A percentile compares a stretch with the other conserved stretches of the same genome.
Evolutionary conservation across 2,888 invertebrate species (phyloP).

Genomic region (Lamproptera curius): DNA sequence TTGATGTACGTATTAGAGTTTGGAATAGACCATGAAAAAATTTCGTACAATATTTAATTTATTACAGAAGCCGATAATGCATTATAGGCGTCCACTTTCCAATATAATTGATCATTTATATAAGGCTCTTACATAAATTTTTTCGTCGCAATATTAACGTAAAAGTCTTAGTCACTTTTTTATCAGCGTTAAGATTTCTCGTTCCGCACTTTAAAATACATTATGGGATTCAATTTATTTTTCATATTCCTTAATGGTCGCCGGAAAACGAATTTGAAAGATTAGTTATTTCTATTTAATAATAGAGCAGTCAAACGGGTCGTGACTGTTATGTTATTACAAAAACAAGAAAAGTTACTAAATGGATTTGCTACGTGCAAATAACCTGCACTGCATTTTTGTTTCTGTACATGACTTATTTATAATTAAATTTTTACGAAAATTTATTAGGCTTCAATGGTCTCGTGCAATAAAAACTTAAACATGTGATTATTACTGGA

Average conservation of each 20-base stretch:
- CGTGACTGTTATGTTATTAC: slow-evolving; percentile 10
- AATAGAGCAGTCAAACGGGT: slow-evolving; percentile 3
- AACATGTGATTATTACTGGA: no score
- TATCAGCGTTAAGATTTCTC: not conserved
- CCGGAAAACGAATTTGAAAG: not conserved
- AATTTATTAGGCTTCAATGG: no score
- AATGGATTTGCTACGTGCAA: slow-evolving; percentile 15
- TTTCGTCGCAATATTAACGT: not conserved
- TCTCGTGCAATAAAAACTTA: no score
- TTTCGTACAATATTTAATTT: no score
- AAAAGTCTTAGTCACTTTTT: not conserved
- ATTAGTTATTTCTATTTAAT: slow-evolving; percentile 2
- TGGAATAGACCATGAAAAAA: no score
- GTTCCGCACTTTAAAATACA: not conserved
- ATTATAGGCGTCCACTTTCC: no score
- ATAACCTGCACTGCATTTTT: slow-evolving; percentile 9
- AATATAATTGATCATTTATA: no score
- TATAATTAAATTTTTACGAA: no score
- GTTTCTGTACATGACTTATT: no score
- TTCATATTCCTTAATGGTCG: not conserved
- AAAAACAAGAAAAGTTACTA: slow-evolving; percentile 11
- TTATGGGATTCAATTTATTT: slow-evolving; percentile 7
- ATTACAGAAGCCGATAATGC: no score
- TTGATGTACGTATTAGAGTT: no score
- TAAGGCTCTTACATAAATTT: no score